Conservation (phyloP, 2,113 vertebrate species). For the Vanacampus margaritifer region DNA sequence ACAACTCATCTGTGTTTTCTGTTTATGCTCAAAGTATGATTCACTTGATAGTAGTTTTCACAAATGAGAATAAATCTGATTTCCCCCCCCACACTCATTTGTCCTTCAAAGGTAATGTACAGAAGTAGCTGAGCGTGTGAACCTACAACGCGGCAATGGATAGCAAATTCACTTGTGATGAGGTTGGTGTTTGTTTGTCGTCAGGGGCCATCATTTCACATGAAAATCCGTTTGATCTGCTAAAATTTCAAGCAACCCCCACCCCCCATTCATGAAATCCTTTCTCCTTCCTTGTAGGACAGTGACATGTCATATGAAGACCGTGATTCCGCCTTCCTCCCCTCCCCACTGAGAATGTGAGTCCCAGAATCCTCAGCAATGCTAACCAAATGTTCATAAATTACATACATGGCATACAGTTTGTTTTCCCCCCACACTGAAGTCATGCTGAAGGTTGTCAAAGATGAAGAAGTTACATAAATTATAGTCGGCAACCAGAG, state of each 20-base stretch:
- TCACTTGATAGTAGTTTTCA: background rate
- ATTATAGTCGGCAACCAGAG: too few species aligned
- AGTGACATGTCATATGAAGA: slow-evolving; percentile 70
- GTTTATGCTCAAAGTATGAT: background rate
- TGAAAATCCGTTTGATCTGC: background rate
- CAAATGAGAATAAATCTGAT: background rate
- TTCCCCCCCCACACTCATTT: background rate
- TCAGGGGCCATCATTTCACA: background rate
- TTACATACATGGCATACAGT: background rate
- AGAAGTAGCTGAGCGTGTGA: slow-evolving; percentile 47
- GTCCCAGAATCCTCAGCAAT: slow-evolving; percentile 22
- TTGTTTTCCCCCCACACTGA: background rate
- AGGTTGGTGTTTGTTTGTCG: slow-evolving; percentile 43
- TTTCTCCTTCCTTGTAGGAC: slow-evolving; percentile 47
- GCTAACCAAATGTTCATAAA: background rate
- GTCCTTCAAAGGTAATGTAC: slow-evolving; percentile 57
- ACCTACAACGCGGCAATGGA: slow-evolving; percentile 64
- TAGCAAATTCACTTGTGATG: slow-evolving; percentile 58
- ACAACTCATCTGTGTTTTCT: background rate
- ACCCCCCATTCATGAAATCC: background rate
- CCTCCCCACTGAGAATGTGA: slow-evolving; percentile 66
- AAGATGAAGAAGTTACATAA: background rate
- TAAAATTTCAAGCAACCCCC: background rate
- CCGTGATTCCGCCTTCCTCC: slow-evolving; percentile 46
- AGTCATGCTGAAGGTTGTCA: background rate